Conservation (phyloP, 2,113 vertebrate species). For the Oncorhynchus keta region DNA sequence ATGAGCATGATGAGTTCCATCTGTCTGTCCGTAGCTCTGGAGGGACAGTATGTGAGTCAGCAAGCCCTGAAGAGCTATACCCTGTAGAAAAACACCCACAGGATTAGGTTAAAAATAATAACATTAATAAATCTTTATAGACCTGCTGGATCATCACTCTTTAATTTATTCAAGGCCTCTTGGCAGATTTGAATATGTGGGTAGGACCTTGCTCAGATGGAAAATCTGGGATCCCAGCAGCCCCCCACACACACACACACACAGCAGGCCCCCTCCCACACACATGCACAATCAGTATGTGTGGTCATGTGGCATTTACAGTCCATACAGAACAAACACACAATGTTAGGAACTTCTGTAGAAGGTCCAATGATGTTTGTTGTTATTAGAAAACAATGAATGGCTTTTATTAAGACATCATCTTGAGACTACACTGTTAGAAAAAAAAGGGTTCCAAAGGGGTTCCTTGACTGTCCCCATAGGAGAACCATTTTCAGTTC, state of each 20-base stretch:
- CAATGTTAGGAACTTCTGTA: not conserved
- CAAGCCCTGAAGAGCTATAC: not conserved
- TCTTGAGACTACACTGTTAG: too few relatives aligned
- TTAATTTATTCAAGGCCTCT: conserved; percentile 29
- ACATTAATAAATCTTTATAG: not conserved
- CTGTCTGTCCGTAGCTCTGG: not conserved
- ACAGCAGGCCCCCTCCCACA: not conserved
- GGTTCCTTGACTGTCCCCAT: too few relatives aligned
- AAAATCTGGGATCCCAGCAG: conserved; percentile 18
- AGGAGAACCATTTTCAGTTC: too few relatives aligned
- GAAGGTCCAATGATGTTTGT: not conserved
- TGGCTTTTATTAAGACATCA: not conserved
- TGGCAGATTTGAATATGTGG: conserved; percentile 12
- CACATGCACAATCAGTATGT: conserved; percentile 1
- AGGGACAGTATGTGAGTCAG: conserved; percentile 9
- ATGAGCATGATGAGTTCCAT: conserved; percentile 9
- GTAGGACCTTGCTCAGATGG: conserved; percentile 19
- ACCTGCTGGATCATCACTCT: conserved; percentile 14
- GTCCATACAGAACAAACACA: conserved; percentile 9
- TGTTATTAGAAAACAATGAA: not conserved
- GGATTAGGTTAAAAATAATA: not conserved
- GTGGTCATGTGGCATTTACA: not conserved
- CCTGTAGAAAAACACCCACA: not conserved
- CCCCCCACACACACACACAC: too few relatives aligned
- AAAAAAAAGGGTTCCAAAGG: too few relatives aligned